Evolutionary conservation across 2,113 vertebrate genomes (phyloP), one percentile per base, ranked within the genome.

Genomic region (Triplophysa dalaica): DNA sequence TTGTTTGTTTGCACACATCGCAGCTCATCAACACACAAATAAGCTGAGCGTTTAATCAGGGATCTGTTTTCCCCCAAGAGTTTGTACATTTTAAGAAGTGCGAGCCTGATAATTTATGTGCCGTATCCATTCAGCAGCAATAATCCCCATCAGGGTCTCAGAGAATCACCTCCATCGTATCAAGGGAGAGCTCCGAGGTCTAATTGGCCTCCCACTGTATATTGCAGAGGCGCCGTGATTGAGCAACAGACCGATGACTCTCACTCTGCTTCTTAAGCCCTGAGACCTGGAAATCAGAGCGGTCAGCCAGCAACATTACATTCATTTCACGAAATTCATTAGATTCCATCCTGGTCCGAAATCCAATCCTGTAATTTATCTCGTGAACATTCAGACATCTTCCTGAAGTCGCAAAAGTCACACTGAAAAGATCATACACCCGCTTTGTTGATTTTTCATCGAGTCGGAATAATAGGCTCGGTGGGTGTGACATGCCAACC

Each of bases 161-260:
- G 61, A 43, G 73, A 70, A 80, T 70, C 67, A 29, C 74, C 68
- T 72, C 50, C 76, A 81, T 81, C 48, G n/a, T 48, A 45, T 73
- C 48, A 72, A 80, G 85, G 82, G 75, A 67, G 70, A 85, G 80
- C 81, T 77, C 48, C 54, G 54, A 76, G 52, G 41, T 83, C 56
- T 89, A 88, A 91, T 87, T 89, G 88, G 79, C 74, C 60, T 86
- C 83, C 82, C 79, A 81, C 87, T 89, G 87, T 84, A 83, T 86
- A 84, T 86, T 84, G 80, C 78, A 76, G 79, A 83, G 75, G 80
- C 67, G 76, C 79, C 88, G 85, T 86, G 85, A 90, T 87, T 86
- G 85, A 82, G 70, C 86, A 85, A 83, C 87, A 83, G 82, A 79
- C 75, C 80, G 56, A 58, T 75, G 83, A 50, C 81, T 87, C 29